A percentile compares a stretch with the other conserved stretches of the same genome.
phyloP scores from a whole-genome alignment of 1,140 invertebrate species.

The Bactericera cockerelli region DNA sequence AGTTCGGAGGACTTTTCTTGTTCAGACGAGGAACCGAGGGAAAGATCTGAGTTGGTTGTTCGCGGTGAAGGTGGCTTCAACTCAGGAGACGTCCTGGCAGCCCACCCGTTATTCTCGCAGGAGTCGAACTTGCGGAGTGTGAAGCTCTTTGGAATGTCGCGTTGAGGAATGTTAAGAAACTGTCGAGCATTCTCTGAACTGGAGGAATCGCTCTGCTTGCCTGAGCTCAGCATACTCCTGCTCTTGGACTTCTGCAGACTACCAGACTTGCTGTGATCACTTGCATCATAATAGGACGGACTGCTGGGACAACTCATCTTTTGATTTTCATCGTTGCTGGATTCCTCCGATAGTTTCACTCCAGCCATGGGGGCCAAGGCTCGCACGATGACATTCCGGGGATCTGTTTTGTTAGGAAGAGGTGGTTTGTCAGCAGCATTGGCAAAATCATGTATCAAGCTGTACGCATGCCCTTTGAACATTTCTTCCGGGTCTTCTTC shows the following conservation, averaged over 20 bases:
- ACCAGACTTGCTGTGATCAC: neutral
- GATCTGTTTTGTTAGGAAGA: constrained; percentile 27
- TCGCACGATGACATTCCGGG: constrained; percentile 49
- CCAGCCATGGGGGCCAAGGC: constrained; percentile 45
- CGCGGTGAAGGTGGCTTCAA: neutral
- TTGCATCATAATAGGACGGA: constrained; percentile 9
- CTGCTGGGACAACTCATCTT: constrained; percentile 9
- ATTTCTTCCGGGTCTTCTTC: neutral
- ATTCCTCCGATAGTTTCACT: constrained; percentile 3
- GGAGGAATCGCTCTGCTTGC: neutral
- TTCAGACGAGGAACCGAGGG: neutral
- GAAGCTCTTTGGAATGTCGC: constrained; percentile 2
- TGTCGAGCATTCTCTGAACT: neutral
- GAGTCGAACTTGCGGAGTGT: constrained; percentile 20
- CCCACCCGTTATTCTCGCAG: constrained; percentile 23
- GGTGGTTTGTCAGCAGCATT: constrained; percentile 33
- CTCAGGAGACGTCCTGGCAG: neutral
- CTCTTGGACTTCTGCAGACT: neutral
- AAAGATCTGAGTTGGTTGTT: constrained; percentile 5
- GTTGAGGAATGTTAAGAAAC: constrained; percentile 1
- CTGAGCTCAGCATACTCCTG: neutral
- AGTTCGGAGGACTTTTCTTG: neutral
- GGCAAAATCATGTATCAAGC: constrained; percentile 3
- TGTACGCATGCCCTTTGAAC: constrained; percentile 3
- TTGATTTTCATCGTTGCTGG: neutral